phyloP scores from a whole-genome alignment of 2,797 vertebrate genomes.

The Helicolenus hilgendorfi region DNA sequence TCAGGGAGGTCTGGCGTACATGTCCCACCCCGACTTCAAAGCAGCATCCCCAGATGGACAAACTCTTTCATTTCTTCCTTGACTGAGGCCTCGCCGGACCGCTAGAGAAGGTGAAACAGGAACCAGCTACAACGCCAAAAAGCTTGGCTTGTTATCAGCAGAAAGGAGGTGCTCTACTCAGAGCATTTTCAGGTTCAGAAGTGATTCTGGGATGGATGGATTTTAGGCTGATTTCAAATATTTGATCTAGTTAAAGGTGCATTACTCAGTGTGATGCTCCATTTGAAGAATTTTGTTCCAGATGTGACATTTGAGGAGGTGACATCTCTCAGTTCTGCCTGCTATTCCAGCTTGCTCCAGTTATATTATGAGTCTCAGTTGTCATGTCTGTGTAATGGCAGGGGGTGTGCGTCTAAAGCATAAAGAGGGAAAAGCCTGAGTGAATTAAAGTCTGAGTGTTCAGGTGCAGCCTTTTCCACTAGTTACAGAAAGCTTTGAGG shows the following conservation, averaged over 20 bases:
- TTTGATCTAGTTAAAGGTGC: neutral
- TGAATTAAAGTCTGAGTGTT: neutral
- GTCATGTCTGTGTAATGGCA: neutral
- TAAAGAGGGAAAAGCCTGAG: neutral
- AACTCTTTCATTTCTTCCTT: conserved; percentile 49
- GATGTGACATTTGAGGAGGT: neutral
- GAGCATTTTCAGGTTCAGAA: neutral
- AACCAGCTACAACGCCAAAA: neutral
- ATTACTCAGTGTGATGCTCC: neutral
- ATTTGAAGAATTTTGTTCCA: neutral
- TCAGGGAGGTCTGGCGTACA: neutral
- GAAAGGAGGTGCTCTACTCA: neutral
- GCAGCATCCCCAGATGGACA: conserved; percentile 18
- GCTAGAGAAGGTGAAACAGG: conserved; percentile 24
- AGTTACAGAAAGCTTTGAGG: neutral
- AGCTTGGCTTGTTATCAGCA: conserved; percentile 14
- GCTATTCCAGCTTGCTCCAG: neutral
- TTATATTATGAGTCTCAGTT: neutral
- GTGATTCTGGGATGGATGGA: neutral
- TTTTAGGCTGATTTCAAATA: neutral
- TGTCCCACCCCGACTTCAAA: conserved; percentile 28
- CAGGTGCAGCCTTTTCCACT: neutral
- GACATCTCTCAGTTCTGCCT: neutral
- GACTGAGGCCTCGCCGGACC: conserved; percentile 9
- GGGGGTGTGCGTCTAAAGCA: neutral